Evolutionary conservation across 2,888 invertebrate species (phyloP).

Genomic region (Apocheima hispidaria): DNA sequence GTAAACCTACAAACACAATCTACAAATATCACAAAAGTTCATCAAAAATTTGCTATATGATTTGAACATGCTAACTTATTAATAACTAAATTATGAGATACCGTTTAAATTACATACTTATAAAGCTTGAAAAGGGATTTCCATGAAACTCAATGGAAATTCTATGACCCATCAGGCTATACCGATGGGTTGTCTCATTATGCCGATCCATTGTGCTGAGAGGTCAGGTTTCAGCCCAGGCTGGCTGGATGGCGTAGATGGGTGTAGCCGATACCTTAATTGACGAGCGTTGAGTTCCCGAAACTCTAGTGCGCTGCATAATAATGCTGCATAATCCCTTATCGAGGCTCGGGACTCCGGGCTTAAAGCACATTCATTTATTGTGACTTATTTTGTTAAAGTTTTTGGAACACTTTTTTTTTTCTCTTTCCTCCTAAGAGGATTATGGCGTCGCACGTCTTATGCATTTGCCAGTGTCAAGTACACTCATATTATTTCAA

Average conservation of each 20-base stretch:
- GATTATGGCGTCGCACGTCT: too few species aligned
- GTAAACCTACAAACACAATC: too few species aligned
- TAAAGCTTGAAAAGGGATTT: neutral
- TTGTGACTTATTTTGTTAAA: neutral
- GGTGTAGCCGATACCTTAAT: conserved; percentile 81
- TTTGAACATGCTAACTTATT: too few species aligned
- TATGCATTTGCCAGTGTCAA: too few species aligned
- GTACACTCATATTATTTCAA: too few species aligned
- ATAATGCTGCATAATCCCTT: conserved; percentile 83
- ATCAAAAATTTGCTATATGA: too few species aligned
- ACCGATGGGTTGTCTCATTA: conserved; percentile 73
- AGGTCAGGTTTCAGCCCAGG: conserved; percentile 67
- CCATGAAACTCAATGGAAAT: neutral
- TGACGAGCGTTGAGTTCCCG: conserved; percentile 82
- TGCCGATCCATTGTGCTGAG: conserved; percentile 77
- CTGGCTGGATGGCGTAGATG: conserved; percentile 76
- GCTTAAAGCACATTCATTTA: conserved; percentile 62
- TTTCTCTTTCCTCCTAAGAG: too few species aligned
- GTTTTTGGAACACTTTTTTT: too few species aligned
- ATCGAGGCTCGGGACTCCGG: conserved; percentile 68
- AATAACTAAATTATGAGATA: neutral
- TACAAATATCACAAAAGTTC: too few species aligned
- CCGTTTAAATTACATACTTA: neutral
- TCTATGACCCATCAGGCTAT: conserved; percentile 36
- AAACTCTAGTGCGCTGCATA: conserved; percentile 83